Base-by-base conservation (phyloP, 2,113 vertebrate genomes). In the Emberiza fucata region DNA sequence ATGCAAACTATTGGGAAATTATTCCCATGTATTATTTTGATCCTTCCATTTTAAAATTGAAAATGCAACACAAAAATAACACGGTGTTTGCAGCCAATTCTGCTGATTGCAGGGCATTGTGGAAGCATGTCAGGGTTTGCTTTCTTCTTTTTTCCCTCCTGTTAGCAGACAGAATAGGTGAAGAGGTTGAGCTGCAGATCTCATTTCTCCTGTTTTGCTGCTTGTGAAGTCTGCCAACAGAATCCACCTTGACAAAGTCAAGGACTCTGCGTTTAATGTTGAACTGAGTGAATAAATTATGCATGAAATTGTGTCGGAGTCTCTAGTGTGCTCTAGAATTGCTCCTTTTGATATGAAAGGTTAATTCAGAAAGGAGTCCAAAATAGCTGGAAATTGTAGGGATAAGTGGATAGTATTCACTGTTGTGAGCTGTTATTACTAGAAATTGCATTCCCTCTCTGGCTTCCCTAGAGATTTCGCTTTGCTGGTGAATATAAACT, bases 271-370 rank as follows among this genome's bases (percentile, higher is more conserved):
- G 96, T 98, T 98, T 98, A 98, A 98, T 98, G 98, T 98, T 98
- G 97, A 98, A 98, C 98, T 96, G 98, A 98, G 98, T 97, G 98
- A 98, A 98, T 98, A 98, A 98, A 98, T 98, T 98, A 98, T 98
- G 98, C 98, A 98, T 98, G 98, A 98, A 98, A 98, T 98, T 98
- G 98, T 98, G 97, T 98, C 90, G 97, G 98, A 98, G 98, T 98
- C 98, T 98, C 98, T 98, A 97, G 98, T 98, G 98, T 98, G 98
- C 97, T 92, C 90, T 92, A 97, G 98, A 98, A 98, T 98, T 98
- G 98, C 98, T 98, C 98, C 98, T 98, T 98, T 98, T 98, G 98
- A 98, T 98, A 98, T 98, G 98, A 98, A 98, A 98, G 98, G 98
- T 98, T 98, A 98, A 98, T 98, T 98, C 98, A 98, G 98, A 98